Percentiles rank a stretch among this genome's conserved stretches.
Evolutionary conservation across 2,113 vertebrate species (phyloP).

Genomic region (Podiceps cristatus): DNA sequence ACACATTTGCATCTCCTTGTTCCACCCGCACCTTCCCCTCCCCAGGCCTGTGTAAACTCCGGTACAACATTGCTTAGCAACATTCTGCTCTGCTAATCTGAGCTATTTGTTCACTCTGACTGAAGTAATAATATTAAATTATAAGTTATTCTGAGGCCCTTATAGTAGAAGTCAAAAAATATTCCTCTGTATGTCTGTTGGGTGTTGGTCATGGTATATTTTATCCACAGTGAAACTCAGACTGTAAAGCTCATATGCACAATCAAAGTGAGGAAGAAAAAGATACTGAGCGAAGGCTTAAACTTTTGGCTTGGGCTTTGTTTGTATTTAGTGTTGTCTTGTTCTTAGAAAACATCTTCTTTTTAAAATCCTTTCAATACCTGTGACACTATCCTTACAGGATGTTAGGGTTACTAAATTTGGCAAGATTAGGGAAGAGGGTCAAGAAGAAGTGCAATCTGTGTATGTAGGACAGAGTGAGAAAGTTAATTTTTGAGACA

Average conservation of each 20-base stretch:
- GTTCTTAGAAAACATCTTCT: neutral
- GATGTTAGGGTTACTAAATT: neutral
- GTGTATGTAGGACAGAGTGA: neutral
- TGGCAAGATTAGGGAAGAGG: neutral
- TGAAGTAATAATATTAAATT: neutral
- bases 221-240: neutral
- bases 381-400: neutral
- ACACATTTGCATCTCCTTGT: neutral
- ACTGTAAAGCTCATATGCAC: neutral
- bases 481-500: neutral
- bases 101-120: neutral
- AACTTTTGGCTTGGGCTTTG: neutral
- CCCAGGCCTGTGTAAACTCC: neutral
- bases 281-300: neutral
- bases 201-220: neutral
- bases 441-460: neutral
- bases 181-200: neutral
- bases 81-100: neutral
- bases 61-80: neutral
- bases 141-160: neutral
- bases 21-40: neutral
- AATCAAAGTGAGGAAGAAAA: neutral
- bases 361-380: neutral
- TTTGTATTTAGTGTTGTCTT: neutral
- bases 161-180: neutral